phyloP scores from a whole-genome alignment of 1,140 invertebrate species.

The Drosophila ercepeae region DNA sequence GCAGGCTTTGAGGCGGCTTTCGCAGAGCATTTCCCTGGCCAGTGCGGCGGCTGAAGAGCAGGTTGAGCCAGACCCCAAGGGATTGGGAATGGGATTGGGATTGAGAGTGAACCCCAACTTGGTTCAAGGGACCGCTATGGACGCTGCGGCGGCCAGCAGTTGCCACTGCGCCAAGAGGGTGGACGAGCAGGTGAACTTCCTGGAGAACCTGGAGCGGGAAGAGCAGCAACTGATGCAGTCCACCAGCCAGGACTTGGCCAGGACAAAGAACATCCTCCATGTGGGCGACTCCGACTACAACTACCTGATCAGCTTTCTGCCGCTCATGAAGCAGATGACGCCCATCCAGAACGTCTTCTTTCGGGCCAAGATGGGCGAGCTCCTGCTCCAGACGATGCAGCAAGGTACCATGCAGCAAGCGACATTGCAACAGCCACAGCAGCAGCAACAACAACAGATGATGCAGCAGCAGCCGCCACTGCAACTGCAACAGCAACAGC shows the following conservation, averaged over 20 bases:
- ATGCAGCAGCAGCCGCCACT: slow-evolving; percentile 19
- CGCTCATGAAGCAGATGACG: slow-evolving; percentile 78
- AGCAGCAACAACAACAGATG: slow-evolving; percentile 27
- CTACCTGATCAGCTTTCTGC: slow-evolving; percentile 77
- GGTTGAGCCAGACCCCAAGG: background rate
- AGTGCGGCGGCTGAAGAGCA: slow-evolving; percentile 67
- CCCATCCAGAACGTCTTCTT: slow-evolving; percentile 72
- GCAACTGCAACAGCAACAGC: slow-evolving; percentile 20
- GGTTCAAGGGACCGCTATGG: slow-evolving; percentile 17
- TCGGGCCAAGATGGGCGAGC: slow-evolving; percentile 75
- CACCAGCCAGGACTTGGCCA: slow-evolving; percentile 68
- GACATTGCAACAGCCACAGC: slow-evolving; percentile 25
- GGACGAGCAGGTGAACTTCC: slow-evolving; percentile 75
- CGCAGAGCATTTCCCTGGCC: slow-evolving; percentile 66
- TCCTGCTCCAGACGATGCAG: slow-evolving; percentile 72
- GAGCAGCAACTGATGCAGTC: slow-evolving; percentile 78
- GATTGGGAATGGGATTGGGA: background rate
- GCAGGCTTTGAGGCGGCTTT: slow-evolving; percentile 67
- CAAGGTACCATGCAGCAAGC: slow-evolving; percentile 35
- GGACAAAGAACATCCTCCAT: slow-evolving; percentile 67
- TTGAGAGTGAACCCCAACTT: background rate
- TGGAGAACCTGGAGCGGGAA: slow-evolving; percentile 67
- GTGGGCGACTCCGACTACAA: slow-evolving; percentile 79
- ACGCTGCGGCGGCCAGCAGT: slow-evolving; percentile 48
- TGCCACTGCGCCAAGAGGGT: slow-evolving; percentile 75